Evolutionary conservation across 2,797 vertebrate species (phyloP).

Genomic region (Myripristis murdjan): DNA sequence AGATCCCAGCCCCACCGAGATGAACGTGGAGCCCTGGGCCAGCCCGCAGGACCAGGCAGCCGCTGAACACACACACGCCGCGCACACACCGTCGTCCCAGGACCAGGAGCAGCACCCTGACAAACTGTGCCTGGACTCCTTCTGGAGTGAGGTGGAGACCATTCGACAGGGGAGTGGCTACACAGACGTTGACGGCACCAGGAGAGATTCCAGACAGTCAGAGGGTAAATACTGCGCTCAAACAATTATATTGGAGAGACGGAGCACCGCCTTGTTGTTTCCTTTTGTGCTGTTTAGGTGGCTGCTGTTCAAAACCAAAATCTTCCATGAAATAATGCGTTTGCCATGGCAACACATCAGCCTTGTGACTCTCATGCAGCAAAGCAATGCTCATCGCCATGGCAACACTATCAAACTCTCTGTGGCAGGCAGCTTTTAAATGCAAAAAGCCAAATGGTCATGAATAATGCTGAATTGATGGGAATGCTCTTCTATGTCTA

Average conservation of each 20-base stretch:
- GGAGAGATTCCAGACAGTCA: slow-evolving; percentile 87
- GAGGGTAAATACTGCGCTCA: slow-evolving; percentile 83
- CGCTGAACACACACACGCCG: slow-evolving; percentile 67
- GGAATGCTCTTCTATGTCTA: slow-evolving; percentile 12
- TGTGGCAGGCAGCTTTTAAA: slow-evolving; percentile 28
- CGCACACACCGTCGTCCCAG: slow-evolving; percentile 48
- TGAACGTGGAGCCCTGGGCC: slow-evolving; percentile 86
- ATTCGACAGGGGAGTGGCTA: slow-evolving; percentile 87
- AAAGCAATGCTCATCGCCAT: slow-evolving; percentile 65
- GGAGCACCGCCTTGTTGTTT: not conserved
- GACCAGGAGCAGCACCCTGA: slow-evolving; percentile 83
- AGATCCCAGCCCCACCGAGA: slow-evolving; percentile 86
- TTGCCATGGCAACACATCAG: slow-evolving; percentile 63
- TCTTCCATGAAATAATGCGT: slow-evolving; percentile 42
- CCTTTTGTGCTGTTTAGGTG: not conserved
- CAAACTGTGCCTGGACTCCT: slow-evolving; percentile 90
- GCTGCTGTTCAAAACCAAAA: not conserved
- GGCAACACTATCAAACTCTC: slow-evolving; percentile 72
- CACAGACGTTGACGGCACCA: slow-evolving; percentile 83
- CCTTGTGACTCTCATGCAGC: slow-evolving; percentile 55
- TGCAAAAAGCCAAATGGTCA: slow-evolving; percentile 20
- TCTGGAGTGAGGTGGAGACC: slow-evolving; percentile 93
- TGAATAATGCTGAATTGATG: slow-evolving; percentile 32
- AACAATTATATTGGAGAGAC: not conserved
- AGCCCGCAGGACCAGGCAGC: slow-evolving; percentile 78